A percentile compares a stretch with the other conserved stretches of the same genome.
Conservation (phyloP, 2,797 vertebrate species). For the Danio aesculapii region DNA sequence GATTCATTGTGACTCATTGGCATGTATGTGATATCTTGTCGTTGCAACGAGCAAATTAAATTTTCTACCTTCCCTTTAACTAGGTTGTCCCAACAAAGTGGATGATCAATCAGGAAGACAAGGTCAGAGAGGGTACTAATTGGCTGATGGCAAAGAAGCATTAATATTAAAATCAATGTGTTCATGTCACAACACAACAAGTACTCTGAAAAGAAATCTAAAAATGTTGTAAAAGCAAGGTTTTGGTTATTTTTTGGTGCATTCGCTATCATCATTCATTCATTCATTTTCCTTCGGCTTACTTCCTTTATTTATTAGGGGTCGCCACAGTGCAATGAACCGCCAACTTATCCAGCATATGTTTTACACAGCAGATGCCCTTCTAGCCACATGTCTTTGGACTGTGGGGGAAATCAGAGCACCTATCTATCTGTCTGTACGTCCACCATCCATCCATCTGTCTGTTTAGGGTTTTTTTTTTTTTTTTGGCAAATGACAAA, state of each 20-base stretch:
- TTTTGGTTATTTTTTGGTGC: neutral
- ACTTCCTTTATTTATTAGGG: too few species aligned
- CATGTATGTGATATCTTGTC: neutral
- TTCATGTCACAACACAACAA: neutral
- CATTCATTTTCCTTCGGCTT: too few species aligned
- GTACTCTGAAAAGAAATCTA: neutral
- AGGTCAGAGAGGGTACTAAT: conserved; percentile 2
- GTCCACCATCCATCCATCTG: too few species aligned
- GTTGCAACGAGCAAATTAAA: conserved; percentile 6
- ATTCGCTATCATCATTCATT: too few species aligned
- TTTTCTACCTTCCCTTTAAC: conserved; percentile 5
- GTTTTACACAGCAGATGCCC: too few species aligned
- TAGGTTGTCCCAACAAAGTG: conserved; percentile 19
- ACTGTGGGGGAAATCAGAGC: too few species aligned
- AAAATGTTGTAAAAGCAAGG: neutral
- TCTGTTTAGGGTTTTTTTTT: too few species aligned
- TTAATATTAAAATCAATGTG: neutral
- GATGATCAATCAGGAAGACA: conserved; percentile 14
- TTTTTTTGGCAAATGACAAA: too few species aligned
- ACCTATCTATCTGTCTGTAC: too few species aligned
- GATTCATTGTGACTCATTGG: neutral
- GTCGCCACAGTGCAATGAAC: too few species aligned
- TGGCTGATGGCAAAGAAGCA: conserved; percentile 3
- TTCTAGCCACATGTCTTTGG: too few species aligned
- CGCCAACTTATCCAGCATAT: too few species aligned